Base-by-base conservation (phyloP, 2,888 invertebrate species). In the Phlogophora meticulosa region DNA sequence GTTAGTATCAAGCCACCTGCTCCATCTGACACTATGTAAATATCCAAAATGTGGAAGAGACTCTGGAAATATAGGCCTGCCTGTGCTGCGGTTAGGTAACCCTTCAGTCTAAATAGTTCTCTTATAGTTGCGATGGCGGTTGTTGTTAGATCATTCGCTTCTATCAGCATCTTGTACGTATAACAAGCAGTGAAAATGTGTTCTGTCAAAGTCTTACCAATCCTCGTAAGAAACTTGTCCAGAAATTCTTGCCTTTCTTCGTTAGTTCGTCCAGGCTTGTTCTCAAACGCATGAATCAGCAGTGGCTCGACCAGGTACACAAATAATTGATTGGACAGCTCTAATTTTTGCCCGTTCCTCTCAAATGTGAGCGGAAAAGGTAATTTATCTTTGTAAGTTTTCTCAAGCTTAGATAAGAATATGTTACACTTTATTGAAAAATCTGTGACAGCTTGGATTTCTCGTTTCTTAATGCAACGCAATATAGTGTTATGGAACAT, bases 11-110 rank as follows among this genome's bases (percentile, higher is more conserved):
- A 48, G 2, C 59, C 69, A 3, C 84, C 88, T 4, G 67, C 61
- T 5, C 81, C 87, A 32, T 88, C 86, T 1, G 76, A 75, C 9
- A 78, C 46, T 56, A 89, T 77, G 60, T 81, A 87, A 20, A 81
- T 69, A 58, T 81, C 82, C 43, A 90, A 68, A 58, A 87, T 63
- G 61, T 88, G 87, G 48, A 80, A 89, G 32, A 90, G 68, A 20
- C 82, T 67, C 61, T 87, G 87, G 55, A 86, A 90, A 57, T 87
- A 71, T 4, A 85, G 59, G 4, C 87, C 85, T 4, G 90, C 88
- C 66, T 88, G 87, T 11, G 79, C 67, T 22, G 76, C 67, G 34
- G 77, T 87, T n/a, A 90, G 55, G 36, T 78, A 72, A 5, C 81
- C 84, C 46, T 80, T 85, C 42, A 90, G 59, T 63, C 80, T 75